These are phyloP conservation scores for Dicyrtoma fusca DNA, from an alignment of 2,888 invertebrate species.

Conservation along the genomic window DNA sequence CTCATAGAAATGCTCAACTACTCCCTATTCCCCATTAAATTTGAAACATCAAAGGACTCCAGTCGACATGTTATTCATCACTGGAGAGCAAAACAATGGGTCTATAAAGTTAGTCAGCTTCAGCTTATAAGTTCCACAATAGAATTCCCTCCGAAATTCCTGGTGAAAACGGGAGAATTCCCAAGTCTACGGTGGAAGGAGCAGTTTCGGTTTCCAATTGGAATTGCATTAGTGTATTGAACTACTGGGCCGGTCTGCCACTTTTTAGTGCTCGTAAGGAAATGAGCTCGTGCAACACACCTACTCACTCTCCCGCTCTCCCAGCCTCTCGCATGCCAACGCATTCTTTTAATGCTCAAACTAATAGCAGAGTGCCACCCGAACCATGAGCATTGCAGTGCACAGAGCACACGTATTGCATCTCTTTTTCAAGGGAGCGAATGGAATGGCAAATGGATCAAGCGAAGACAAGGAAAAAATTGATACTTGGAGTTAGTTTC, in stretches of 20 bases:
- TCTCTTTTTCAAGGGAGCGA: neutral
- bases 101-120: slow-evolving; percentile 6
- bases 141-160: neutral
- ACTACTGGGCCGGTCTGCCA: too few relatives aligned
- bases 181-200: too few relatives aligned
- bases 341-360: neutral
- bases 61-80: slow-evolving; percentile 25
- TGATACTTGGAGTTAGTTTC: too few relatives aligned
- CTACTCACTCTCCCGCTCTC: slow-evolving; percentile 1
- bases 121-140: neutral
- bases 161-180: neutral
- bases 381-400: neutral
- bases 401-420: neutral
- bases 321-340: neutral
- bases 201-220: too few relatives aligned
- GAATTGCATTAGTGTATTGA: too few relatives aligned
- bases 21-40: slow-evolving; percentile 1
- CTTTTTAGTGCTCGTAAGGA: too few relatives aligned
- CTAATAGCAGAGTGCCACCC: neutral
- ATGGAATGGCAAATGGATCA: too few relatives aligned
- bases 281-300: too few relatives aligned
- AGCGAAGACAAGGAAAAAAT: too few relatives aligned
- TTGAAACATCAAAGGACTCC: slow-evolving; percentile 3
- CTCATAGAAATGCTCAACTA: neutral
- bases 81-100: slow-evolving; percentile 30